These are phyloP conservation scores for Drosophila malerkotliana DNA, from an alignment of 1,140 invertebrate species.

Conservation along the genomic window DNA sequence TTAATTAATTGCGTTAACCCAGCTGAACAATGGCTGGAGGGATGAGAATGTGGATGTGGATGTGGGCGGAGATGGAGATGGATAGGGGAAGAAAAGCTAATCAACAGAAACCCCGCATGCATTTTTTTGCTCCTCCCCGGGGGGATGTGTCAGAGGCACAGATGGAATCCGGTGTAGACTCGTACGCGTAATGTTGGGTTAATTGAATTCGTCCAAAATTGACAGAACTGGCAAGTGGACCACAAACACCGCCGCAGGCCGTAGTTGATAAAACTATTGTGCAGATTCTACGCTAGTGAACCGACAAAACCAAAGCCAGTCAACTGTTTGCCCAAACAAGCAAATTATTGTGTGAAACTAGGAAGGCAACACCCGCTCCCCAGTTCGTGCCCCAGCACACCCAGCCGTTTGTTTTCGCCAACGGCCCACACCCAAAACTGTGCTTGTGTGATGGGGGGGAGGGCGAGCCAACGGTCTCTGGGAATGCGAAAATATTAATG, in stretches of 20 bases:
- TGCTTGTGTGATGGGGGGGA: neutral
- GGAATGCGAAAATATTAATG: constrained; percentile 77
- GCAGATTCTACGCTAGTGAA: constrained; percentile 30
- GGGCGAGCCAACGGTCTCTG: constrained; percentile 9
- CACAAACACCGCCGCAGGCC: constrained; percentile 13
- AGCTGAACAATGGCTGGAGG: neutral
- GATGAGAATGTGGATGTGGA: too few relatives aligned
- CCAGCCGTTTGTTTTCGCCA: constrained; percentile 7
- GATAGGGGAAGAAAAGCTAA: constrained; percentile 11
- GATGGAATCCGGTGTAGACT: constrained; percentile 26
- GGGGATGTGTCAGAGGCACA: constrained; percentile 4
- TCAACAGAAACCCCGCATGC: constrained; percentile 15
- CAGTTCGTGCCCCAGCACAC: neutral
- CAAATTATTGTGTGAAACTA: constrained; percentile 61
- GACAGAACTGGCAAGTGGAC: constrained; percentile 22
- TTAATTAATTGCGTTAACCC: constrained; percentile 45
- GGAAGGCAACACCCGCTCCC: constrained; percentile 8
- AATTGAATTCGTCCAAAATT: constrained; percentile 59
- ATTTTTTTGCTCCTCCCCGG: constrained; percentile 2
- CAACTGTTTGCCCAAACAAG: constrained; percentile 56
- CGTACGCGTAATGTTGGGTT: constrained; percentile 36
- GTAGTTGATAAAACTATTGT: constrained; percentile 52
- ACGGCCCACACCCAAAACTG: neutral
- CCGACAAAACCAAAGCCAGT: constrained; percentile 61
- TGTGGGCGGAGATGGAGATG: too few relatives aligned